Evolutionary conservation across 92 coral and sea anemone genomes (phyloP).

Genomic region (Scolanthus callimorphus): DNA sequence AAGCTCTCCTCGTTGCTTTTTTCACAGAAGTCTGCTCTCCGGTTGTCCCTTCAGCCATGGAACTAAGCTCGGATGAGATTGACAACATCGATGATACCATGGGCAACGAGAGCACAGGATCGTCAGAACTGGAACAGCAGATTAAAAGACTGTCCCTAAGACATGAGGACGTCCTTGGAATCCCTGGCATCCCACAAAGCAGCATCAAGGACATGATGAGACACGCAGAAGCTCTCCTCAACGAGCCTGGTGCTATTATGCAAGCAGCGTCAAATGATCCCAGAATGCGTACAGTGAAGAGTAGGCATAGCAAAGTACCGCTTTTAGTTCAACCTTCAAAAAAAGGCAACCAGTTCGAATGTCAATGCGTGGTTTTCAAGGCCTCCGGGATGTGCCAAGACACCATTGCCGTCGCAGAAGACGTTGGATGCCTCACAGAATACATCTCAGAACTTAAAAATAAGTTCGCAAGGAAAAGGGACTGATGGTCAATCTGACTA

Average conservation of each 20-base stretch:
- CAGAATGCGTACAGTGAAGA: no score
- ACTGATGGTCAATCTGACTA: conserved; percentile 3
- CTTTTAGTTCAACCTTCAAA: conserved; percentile 20
- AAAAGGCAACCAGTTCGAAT: conserved; percentile 7
- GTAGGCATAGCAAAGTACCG: no score
- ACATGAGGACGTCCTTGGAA: conserved; percentile 14
- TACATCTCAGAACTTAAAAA: conserved; percentile 6
- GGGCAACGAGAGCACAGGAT: background rate
- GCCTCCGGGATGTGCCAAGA: conserved; percentile 16
- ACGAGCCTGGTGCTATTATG: no score
- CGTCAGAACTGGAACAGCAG: conserved; percentile 1
- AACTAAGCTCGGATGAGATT: no score
- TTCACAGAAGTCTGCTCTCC: no score
- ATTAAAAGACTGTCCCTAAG: conserved; percentile 9
- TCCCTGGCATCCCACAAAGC: conserved; percentile 17
- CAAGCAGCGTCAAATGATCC: no score
- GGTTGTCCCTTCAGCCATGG: no score
- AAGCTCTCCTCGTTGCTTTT: no score
- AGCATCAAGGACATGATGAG: conserved; percentile 7
- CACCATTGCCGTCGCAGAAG: conserved; percentile 34
- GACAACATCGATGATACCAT: background rate
- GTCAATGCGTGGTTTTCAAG: conserved; percentile 16
- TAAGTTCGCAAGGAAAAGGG: conserved; percentile 7
- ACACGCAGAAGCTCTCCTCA: no score
- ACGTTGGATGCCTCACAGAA: background rate